These are phyloP conservation scores for Mylabris sibirica DNA, from an alignment of 2,888 invertebrate species.

Conservation along the genomic window DNA sequence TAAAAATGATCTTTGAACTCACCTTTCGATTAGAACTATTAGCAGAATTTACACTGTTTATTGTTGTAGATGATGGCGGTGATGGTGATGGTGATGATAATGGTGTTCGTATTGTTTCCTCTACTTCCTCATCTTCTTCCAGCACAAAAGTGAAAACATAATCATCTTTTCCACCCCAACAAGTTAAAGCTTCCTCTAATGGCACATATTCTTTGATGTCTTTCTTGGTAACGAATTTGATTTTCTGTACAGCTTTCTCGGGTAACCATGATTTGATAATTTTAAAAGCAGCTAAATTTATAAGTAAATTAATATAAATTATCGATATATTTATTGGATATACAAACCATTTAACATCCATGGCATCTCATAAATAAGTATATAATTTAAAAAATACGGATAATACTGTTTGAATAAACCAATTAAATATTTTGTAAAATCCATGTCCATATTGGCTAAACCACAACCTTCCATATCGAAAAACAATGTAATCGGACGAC, in stretches of 20 bases:
- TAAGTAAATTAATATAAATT: neutral
- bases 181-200: constrained; percentile 75
- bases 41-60: constrained; percentile 24
- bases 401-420: constrained; percentile 87
- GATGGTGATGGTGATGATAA: constrained; percentile 8
- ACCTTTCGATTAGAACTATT: constrained; percentile 65
- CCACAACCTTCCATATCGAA: constrained; percentile 93
- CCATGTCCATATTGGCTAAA: constrained; percentile 89
- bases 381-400: constrained; percentile 86
- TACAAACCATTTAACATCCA: constrained; percentile 85
- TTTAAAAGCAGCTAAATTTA: constrained; percentile 80
- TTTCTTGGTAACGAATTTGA: constrained; percentile 83
- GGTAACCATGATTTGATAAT: constrained; percentile 88
- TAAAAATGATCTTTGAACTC: constrained; percentile 21
- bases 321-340: neutral
- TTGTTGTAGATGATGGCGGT: neutral
- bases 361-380: constrained; percentile 91
- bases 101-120: constrained; percentile 29
- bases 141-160: constrained; percentile 77
- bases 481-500: constrained; percentile 81
- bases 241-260: constrained; percentile 85
- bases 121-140: constrained; percentile 58
- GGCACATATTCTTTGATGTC: constrained; percentile 77
- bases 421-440: constrained; percentile 87
- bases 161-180: constrained; percentile 83